Evolutionary conservation across 2,888 invertebrate genomes (phyloP), one percentile per base, ranked within the genome.

Genomic region (Octonoba sinensis): DNA sequence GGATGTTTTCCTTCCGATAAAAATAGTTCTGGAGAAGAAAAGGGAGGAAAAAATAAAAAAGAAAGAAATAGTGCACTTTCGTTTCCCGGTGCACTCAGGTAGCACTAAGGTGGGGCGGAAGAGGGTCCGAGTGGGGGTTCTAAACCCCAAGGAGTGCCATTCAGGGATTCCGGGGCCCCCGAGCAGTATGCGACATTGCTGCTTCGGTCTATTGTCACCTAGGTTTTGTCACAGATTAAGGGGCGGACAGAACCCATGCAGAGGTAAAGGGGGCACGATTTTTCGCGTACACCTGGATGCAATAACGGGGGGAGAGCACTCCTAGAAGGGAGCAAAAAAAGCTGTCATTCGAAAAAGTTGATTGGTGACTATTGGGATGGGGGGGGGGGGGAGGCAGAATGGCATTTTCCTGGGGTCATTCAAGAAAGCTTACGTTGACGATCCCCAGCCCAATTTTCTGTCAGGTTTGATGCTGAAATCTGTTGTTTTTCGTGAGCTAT

Each of bases 291-390:
- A 62, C 62, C 62, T 49, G 67, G 70, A 57, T 57, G 44, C 22
- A 16, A 59, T 56, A 51, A 22, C 22, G 70, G 56, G 70, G 22
- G 46, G 47, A 22, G 44, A 46, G 44, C 36, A 20, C n/a, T 57
- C 22, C 24, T 16, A 47, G 49, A 27, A 51, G 51, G 8, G 20
- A 36, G 18, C 15, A 49, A 56, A 18, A 44, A 56, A 64, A 44
- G 44, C 56, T 71, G 77, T 71, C 77, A 77, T 70, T 77, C 64
- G 70, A 56, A 71, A 71, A 77, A 77, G 65, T 71, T 77, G 77
- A 77, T 77, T 64, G 77, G 77, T 65, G 46, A 51, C 72, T 49
- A 60, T n/a, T 27, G 20, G 44, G 36, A 46, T 27, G 20, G 44
- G 36, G 36, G 20, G 46, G 18, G 70, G 46, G 27, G 24, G 51